Base-by-base conservation (phyloP, 2,888 invertebrate genomes). In the Leptodirus hochenwartii region DNA sequence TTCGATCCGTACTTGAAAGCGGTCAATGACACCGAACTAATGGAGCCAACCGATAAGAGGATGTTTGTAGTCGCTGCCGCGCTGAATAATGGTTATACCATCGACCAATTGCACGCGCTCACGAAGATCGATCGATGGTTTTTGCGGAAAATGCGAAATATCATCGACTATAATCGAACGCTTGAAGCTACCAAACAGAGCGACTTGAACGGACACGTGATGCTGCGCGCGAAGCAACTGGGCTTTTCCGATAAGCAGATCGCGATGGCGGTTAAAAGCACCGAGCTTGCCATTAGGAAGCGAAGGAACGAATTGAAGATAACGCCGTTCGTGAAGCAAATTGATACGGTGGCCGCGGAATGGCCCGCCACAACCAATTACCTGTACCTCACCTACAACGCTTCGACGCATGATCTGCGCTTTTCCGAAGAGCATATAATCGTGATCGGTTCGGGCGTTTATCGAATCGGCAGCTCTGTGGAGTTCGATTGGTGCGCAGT, bases 401-500 rank as follows among this genome's bases (percentile, higher is more conserved):
- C 82, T 1, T 58, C 51, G 2, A 62, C 68, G 16, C 80, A 88
- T 51, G 93, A 95, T 48, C 51, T 93, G 24, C 60, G 64, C n/a
- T 85, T 84, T 43, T 71, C 73, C 1, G 80, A 79, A 9, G 72
- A 73, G 28, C 77, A 71, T 43, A 72, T 67, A 1, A 84, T 91
- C 72, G 93, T 93, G 3, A 70, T 93, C 26, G 93, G 91, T 15
- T 91, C 91, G 4, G 93, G 93, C 4, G 93, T 95, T 2, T 95
- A 95, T 48, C 70, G 95, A 33, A 95, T 95, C 40, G 95, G 93
- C n/a, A 88, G 93, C 49, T 96, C 95, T 1, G 98, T 98, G 4
- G 98, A 98, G 58, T 98, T 98, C 54, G 98, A 98, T 59, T 98
- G 95, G 82, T 98, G 96, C 51, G 95, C 96, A 11, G 96, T 98